These are phyloP conservation scores for Montipora cactus DNA, from an alignment of 64 coral and sea anemone genomes.

Conservation along the genomic window DNA sequence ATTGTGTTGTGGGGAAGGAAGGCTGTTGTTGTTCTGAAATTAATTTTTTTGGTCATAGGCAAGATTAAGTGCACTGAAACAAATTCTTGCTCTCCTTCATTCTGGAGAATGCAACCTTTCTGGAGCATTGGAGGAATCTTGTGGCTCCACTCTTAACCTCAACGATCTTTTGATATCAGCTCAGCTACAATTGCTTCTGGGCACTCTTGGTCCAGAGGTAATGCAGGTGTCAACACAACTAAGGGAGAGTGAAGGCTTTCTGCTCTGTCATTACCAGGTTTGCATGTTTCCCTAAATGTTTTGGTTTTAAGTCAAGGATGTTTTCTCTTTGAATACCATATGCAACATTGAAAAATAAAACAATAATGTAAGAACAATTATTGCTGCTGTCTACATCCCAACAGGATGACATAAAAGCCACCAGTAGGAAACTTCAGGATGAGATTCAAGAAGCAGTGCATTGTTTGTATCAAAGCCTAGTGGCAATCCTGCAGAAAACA, in stretches of 20 bases:
- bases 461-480: slow-evolving; percentile 74
- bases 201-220: slow-evolving; percentile 81
- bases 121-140: not conserved
- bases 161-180: slow-evolving; percentile 64
- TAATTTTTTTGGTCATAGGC: slow-evolving; percentile 38
- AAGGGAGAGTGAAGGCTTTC: slow-evolving; percentile 57
- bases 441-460: slow-evolving; percentile 84
- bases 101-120: not conserved
- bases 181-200: slow-evolving; percentile 80
- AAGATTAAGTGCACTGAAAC: slow-evolving; percentile 77
- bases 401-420: slow-evolving; percentile 90
- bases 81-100: slow-evolving; percentile 81
- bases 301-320: not conserved
- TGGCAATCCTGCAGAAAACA: slow-evolving; percentile 58
- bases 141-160: slow-evolving; percentile 37
- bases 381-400: not conserved
- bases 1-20: not conserved
- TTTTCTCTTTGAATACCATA: no score
- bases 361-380: no score
- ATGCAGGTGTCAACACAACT: slow-evolving; percentile 49
- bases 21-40: not conserved
- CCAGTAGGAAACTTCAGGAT: slow-evolving; percentile 73
- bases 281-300: not conserved
- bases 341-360: no score
- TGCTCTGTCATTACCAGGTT: slow-evolving; percentile 92